Percentiles rank a stretch among this genome's conserved stretches.
Conservation (phyloP, 2,113 vertebrate species). For the Dasyurus viverrinus region DNA sequence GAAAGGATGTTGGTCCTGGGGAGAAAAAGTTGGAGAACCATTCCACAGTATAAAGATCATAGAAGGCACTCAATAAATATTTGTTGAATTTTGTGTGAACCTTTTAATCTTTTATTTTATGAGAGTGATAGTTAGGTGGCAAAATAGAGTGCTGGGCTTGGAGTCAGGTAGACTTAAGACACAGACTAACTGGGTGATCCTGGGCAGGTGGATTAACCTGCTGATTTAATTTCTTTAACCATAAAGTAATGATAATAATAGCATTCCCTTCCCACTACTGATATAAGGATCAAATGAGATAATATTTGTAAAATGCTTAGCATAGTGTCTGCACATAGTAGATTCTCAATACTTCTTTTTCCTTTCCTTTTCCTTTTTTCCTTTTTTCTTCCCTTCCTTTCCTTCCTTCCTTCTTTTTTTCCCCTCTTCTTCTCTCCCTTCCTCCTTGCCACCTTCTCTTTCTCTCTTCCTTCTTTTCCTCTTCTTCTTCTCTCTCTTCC, state of each 20-base stretch:
- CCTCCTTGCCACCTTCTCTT: too few relatives aligned
- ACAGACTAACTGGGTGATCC: not conserved
- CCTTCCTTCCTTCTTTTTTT: too few relatives aligned
- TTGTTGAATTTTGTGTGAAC: not conserved
- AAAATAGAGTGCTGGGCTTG: not conserved
- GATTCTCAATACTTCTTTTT: not conserved
- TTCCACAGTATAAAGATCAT: not conserved
- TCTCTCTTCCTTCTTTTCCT: too few relatives aligned
- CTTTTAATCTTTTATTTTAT: not conserved
- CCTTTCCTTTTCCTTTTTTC: too few relatives aligned
- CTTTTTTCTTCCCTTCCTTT: too few relatives aligned
- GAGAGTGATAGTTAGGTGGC: not conserved
- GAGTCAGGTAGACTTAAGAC: not conserved
- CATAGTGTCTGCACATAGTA: not conserved
- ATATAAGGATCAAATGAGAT: not conserved
- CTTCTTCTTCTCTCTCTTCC: accelerated
- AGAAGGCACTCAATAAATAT: not conserved
- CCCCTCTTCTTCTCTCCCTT: too few relatives aligned
- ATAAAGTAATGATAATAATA: not conserved
- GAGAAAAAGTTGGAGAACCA: not conserved
- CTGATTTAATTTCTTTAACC: not conserved
- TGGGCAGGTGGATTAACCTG: not conserved
- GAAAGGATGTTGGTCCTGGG: not conserved
- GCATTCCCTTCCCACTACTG: not conserved
- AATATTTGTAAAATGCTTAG: not conserved